Base-by-base conservation (phyloP, 1,140 invertebrate species). In the Drosophila micromelanica region DNA sequence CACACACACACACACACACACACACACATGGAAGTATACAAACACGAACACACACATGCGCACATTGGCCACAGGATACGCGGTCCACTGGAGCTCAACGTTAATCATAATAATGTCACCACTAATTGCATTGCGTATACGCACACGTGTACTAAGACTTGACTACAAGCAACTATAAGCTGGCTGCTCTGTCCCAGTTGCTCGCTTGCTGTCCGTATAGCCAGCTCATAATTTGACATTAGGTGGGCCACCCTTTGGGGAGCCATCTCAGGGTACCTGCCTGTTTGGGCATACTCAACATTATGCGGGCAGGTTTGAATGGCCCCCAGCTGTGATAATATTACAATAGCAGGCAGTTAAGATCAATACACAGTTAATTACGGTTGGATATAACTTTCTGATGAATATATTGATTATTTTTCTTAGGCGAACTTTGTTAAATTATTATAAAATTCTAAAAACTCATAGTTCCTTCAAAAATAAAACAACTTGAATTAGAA, bases 101-200 rank as follows among this genome's bases (percentile, higher is more conserved):
- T 86, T 86, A 87, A 81, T 86, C 82, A 86, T 86, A 81, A 86
- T 87, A 86, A 81, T 87, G 82, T 87, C 78, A 65, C 78, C 82
- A 78, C 78, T 86, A 87, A 86, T 86, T 86, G 82, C 82, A 82
- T 76, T 86, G 82, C 78, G 82, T 86, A 87, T 73, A 87, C 82
- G 82, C 78, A 87, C 82, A 81, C 82, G 82, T 86, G 75, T 87
- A 82, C 75, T 63, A 40, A 49, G 65, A 77, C 56, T 74, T 55
- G 61, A 65, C 61, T 57, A 71, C 64, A 51, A 62, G 49, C 76
- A 15, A 49, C 55, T 32, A 32, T 23, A 23, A 23, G 49, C 64
- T 35, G 17, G 37, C 51, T 42, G 51, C 23, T 8, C 52, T 60
- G 15, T 52, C n/a, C 35, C 20, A 43, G 8, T 11, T 13, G 35